Evolutionary conservation across 2,797 vertebrate species (phyloP).

Genomic region (Enteromius mattozi): DNA sequence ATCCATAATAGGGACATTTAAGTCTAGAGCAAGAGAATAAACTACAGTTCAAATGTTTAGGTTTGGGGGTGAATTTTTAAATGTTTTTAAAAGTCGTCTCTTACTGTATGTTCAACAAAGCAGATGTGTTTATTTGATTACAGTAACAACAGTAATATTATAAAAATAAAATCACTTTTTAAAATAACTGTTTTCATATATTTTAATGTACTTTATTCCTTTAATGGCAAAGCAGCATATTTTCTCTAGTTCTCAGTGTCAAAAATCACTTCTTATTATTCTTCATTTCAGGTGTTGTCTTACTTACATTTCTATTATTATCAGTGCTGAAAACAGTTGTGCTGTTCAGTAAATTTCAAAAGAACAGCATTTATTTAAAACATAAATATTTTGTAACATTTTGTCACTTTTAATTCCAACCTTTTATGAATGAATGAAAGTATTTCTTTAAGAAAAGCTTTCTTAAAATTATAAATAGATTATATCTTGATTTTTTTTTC

Average conservation of each 20-base stretch:
- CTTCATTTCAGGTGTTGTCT: not conserved
- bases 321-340: not conserved
- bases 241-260: not conserved
- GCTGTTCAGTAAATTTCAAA: too few relatives aligned
- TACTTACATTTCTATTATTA: not conserved
- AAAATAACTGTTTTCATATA: not conserved
- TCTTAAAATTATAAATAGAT: not conserved
- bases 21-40: not conserved
- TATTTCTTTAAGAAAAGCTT: not conserved
- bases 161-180: not conserved
- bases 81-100: not conserved
- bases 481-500: not conserved
- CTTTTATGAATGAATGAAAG: not conserved
- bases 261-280: not conserved
- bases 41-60: not conserved
- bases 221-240: not conserved
- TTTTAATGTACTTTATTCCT: not conserved
- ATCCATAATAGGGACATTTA: not conserved
- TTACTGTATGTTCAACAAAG: not conserved
- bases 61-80: not conserved
- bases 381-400: not conserved
- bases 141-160: not conserved
- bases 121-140: not conserved
- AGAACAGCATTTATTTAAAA: not conserved
- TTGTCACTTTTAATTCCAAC: not conserved